phyloP scores from a whole-genome alignment of 2,113 vertebrate genomes.

The Motacilla alba region DNA sequence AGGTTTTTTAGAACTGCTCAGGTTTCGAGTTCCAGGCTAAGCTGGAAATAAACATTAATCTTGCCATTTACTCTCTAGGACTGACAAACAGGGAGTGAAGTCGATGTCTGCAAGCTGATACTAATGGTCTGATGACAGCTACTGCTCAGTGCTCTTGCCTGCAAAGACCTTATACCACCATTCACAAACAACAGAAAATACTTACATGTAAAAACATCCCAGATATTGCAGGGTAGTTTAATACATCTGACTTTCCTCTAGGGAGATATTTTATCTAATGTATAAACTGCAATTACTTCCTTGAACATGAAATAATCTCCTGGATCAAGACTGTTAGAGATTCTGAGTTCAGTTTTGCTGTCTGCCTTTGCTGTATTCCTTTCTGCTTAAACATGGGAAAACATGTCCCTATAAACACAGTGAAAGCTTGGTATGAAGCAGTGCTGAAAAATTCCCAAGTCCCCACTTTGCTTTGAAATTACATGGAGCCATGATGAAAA shows the following conservation, averaged over 20 bases:
- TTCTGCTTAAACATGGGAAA: background rate
- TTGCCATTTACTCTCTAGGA: constrained; percentile 30
- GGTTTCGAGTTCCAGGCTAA: background rate
- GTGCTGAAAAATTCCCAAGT: background rate
- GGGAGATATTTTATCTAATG: background rate
- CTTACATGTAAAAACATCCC: background rate
- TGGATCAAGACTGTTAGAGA: background rate
- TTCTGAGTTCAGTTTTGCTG: background rate
- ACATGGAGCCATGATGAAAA: background rate
- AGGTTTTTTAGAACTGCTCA: background rate
- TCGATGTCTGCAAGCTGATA: constrained; percentile 24
- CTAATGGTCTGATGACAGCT: constrained; percentile 60
- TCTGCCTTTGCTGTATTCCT: background rate
- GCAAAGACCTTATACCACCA: background rate
- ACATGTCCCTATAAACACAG: background rate
- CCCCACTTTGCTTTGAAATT: background rate
- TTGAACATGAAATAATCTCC: background rate
- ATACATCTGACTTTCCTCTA: background rate
- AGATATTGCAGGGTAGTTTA: background rate
- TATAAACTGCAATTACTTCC: background rate
- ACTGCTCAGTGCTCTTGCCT: background rate
- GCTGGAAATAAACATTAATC: constrained; percentile 53
- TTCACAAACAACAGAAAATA: background rate
- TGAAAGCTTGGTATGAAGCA: background rate
- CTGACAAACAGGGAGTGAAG: constrained; percentile 35